A percentile compares a stretch with the other conserved stretches of the same genome.
Conservation (phyloP, 2,113 vertebrate species). For the Trachemys scripta region DNA sequence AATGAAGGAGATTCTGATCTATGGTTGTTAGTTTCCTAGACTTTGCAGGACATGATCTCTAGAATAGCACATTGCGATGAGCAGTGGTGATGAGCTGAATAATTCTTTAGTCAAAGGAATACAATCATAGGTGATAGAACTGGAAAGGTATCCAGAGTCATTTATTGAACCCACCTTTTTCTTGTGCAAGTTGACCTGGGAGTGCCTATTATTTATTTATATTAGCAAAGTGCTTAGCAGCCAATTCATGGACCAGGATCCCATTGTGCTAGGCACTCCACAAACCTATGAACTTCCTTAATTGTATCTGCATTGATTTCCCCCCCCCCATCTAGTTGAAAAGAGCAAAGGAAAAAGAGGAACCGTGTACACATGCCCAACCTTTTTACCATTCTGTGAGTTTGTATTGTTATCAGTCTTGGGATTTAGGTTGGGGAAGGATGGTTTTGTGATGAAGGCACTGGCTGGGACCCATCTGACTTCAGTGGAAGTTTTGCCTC, state of each 20-base stretch:
- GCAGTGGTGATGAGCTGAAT: neutral
- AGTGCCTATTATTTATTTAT: neutral
- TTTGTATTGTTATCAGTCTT: neutral
- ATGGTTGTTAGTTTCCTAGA: neutral
- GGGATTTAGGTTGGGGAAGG: neutral
- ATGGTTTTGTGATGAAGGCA: neutral
- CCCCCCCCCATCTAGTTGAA: neutral
- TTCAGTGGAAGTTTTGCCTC: accelerated
- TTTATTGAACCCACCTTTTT: neutral
- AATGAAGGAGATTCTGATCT: neutral
- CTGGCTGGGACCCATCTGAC: neutral
- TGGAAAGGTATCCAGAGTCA: neutral
- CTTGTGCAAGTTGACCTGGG: neutral
- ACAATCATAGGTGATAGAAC: neutral
- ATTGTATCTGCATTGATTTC: accelerated
- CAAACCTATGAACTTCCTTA: neutral
- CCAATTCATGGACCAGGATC: neutral
- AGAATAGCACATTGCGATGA: neutral
- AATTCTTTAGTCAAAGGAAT: neutral
- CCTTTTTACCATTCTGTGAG: neutral
- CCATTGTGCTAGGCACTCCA: neutral
- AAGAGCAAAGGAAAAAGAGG: accelerated
- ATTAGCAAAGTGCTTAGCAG: neutral
- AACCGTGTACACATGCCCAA: neutral
- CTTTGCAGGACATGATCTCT: neutral